phyloP scores from a whole-genome alignment of 2,797 vertebrate genomes.

The Salmo trutta region DNA sequence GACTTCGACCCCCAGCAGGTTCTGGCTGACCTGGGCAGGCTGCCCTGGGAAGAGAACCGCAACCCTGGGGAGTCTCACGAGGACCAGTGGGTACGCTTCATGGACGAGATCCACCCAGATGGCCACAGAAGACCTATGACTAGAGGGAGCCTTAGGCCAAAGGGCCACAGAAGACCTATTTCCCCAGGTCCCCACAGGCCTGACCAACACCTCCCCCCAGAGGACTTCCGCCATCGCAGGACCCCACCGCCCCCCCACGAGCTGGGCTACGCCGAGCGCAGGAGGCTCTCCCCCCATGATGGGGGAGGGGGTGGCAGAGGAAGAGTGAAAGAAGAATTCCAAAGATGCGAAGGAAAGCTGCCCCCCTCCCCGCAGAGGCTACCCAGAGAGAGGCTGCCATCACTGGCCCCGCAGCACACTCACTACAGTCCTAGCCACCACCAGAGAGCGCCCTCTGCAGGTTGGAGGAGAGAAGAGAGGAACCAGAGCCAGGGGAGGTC shows the following conservation, averaged over 20 bases:
- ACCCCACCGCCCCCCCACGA: not conserved
- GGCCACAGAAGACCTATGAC: slow-evolving; percentile 50
- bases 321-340: slow-evolving; percentile 44
- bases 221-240: slow-evolving; percentile 43
- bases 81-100: slow-evolving; percentile 49
- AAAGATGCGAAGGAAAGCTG: slow-evolving; percentile 44
- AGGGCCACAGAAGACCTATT: slow-evolving; percentile 49
- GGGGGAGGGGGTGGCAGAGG: slow-evolving; percentile 13
- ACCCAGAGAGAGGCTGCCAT: slow-evolving; percentile 49
- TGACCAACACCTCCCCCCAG: slow-evolving; percentile 21
- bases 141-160: slow-evolving; percentile 29
- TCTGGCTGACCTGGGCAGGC: slow-evolving; percentile 27
- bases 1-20: slow-evolving; percentile 52
- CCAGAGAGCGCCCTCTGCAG: slow-evolving; percentile 39
- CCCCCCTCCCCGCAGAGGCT: slow-evolving; percentile 43
- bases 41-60: slow-evolving; percentile 24
- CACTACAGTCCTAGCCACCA: slow-evolving; percentile 25
- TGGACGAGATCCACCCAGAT: slow-evolving; percentile 46
- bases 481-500: slow-evolving; percentile 40
- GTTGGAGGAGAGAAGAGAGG: slow-evolving; percentile 60
- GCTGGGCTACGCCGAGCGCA: slow-evolving; percentile 13
- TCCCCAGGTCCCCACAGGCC: slow-evolving; percentile 28
- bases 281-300: slow-evolving; percentile 34
- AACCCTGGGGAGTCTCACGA: slow-evolving; percentile 35
- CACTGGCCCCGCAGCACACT: slow-evolving; percentile 6